phyloP scores from a whole-genome alignment of 92 coral and sea anemone genomes.

The Heliopora coerulea region DNA sequence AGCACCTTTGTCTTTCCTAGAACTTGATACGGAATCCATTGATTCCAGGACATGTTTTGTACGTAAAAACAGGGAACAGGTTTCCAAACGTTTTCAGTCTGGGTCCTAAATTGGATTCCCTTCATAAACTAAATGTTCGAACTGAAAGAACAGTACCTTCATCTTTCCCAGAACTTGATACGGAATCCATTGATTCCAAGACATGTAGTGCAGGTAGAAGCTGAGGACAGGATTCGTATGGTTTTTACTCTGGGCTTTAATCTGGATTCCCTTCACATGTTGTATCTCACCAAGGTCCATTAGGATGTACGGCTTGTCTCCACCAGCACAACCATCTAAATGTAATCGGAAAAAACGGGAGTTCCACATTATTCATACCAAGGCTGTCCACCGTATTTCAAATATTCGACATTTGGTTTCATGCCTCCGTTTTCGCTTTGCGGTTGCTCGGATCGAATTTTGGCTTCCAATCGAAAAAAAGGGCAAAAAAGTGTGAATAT shows the following conservation, averaged over 20 bases:
- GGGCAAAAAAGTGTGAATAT: too few relatives aligned
- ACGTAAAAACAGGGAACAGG: conserved; percentile 1
- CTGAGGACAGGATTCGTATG: not conserved
- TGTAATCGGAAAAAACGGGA: too few relatives aligned
- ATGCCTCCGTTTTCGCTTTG: too few relatives aligned
- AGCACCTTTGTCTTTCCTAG: conserved; percentile 15
- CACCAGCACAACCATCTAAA: conserved; percentile 24
- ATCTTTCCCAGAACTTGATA: conserved; percentile 17
- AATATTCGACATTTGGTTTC: too few relatives aligned
- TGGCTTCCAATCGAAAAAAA: too few relatives aligned
- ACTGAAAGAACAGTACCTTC: conserved; percentile 13
- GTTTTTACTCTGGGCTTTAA: not conserved
- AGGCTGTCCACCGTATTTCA: too few relatives aligned
- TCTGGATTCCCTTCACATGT: conserved; percentile 16
- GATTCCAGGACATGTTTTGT: conserved; percentile 31
- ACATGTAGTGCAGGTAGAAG: conserved; percentile 21
- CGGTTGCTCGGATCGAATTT: too few relatives aligned
- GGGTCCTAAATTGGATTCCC: not conserved
- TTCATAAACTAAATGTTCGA: not conserved
- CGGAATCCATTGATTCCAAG: conserved; percentile 36
- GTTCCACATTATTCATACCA: too few relatives aligned
- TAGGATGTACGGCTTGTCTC: conserved; percentile 6
- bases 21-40: conserved; percentile 34
- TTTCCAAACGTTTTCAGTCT: not conserved
- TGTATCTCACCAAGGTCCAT: conserved; percentile 4